A percentile compares a stretch with the other conserved stretches of the same genome.
Conservation (phyloP, 2,113 vertebrate species). For the Anser brachyrhynchus region DNA sequence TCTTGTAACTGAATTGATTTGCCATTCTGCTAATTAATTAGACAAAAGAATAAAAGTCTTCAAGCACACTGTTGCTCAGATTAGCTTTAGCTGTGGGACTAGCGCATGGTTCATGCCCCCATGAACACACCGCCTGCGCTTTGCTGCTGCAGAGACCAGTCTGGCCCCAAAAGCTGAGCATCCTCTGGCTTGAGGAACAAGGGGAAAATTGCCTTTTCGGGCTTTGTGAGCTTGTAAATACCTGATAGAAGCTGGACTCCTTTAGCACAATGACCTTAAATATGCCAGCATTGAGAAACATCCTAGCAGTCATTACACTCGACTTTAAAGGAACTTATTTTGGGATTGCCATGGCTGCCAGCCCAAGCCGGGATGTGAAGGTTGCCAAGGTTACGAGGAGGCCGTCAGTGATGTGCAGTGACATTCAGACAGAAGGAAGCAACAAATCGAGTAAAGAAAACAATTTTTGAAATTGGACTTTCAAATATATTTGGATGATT, state of each 20-base stretch:
- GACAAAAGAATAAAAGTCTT: neutral
- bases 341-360: neutral
- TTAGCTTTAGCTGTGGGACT: neutral
- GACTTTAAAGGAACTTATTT: neutral
- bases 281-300: neutral
- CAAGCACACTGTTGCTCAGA: neutral
- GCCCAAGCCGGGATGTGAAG: neutral
- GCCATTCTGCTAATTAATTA: constrained; percentile 52
- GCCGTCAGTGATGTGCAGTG: neutral
- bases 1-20: constrained; percentile 33
- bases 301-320: neutral
- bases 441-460: neutral
- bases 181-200: neutral
- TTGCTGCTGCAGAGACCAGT: neutral
- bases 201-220: neutral
- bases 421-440: neutral
- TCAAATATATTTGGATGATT: neutral
- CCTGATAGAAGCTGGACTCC: neutral
- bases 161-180: neutral
- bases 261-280: neutral
- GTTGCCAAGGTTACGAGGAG: neutral
- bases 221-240: neutral
- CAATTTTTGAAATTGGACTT: neutral
- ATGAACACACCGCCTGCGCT: neutral
- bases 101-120: neutral